phyloP scores from a whole-genome alignment of 2,113 vertebrate genomes.

The Melozone crissalis region DNA sequence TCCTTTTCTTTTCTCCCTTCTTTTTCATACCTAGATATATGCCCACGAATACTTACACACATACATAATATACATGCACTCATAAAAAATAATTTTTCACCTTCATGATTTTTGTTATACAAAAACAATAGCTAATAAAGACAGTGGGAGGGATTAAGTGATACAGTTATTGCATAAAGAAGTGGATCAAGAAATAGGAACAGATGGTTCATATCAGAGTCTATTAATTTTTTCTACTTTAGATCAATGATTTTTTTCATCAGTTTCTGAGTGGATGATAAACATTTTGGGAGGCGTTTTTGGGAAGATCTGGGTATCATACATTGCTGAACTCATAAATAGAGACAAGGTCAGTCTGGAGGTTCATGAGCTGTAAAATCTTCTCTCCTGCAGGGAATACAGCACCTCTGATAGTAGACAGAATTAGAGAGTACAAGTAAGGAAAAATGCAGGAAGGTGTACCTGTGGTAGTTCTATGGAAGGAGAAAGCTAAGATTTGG shows the following conservation, averaged over 20 bases:
- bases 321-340: background rate
- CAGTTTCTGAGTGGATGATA: background rate
- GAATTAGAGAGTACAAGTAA: background rate
- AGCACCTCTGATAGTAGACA: background rate
- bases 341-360: background rate
- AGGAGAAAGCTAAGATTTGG: background rate
- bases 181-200: background rate
- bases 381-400: background rate
- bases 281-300: background rate
- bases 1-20: accelerated
- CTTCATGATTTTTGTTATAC: background rate
- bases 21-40: background rate
- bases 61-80: background rate
- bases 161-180: background rate
- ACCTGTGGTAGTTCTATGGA: background rate
- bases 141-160: background rate
- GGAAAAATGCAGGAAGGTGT: background rate
- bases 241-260: background rate
- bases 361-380: background rate
- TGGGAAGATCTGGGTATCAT: background rate
- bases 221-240: background rate
- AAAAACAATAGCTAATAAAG: background rate
- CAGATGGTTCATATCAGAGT: background rate
- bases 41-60: background rate
- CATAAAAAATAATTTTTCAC: accelerated